phyloP scores from a whole-genome alignment of 2,888 invertebrate species.

The Drepana falcataria region DNA sequence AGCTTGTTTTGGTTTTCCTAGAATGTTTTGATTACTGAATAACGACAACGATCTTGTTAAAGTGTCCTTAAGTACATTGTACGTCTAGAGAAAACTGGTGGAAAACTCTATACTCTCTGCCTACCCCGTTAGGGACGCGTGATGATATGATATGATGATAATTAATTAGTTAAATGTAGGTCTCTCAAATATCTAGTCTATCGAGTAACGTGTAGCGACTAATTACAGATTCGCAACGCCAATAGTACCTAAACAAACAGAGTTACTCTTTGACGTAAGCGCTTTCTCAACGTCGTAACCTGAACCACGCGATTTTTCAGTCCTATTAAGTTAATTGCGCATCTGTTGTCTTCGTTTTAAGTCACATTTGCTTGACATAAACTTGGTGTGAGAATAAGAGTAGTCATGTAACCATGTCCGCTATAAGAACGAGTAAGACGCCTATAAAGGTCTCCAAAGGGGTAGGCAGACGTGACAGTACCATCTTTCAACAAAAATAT shows the following conservation, averaged over 20 bases:
- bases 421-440: too few species aligned
- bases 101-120: too few species aligned
- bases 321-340: not conserved
- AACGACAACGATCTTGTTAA: too few species aligned
- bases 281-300: not conserved
- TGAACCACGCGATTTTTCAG: not conserved
- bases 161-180: not conserved
- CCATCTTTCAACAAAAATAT: too few species aligned
- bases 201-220: not conserved
- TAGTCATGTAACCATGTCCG: constrained; percentile 27
- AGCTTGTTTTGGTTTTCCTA: too few species aligned
- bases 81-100: too few species aligned
- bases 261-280: not conserved
- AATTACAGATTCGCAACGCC: not conserved
- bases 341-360: not conserved
- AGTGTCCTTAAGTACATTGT: too few species aligned
- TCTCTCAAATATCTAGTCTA: not conserved
- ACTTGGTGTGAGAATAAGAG: constrained; percentile 33
- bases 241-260: not conserved
- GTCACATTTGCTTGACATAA: constrained; percentile 6
- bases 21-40: too few species aligned
- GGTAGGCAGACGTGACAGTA: too few species aligned
- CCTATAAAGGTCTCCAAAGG: too few species aligned
- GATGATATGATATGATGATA: too few species aligned
- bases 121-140: too few species aligned